Conservation (phyloP, 37 sponge, comb jelly and placozoan species). For the Eunapius fragilis region DNA sequence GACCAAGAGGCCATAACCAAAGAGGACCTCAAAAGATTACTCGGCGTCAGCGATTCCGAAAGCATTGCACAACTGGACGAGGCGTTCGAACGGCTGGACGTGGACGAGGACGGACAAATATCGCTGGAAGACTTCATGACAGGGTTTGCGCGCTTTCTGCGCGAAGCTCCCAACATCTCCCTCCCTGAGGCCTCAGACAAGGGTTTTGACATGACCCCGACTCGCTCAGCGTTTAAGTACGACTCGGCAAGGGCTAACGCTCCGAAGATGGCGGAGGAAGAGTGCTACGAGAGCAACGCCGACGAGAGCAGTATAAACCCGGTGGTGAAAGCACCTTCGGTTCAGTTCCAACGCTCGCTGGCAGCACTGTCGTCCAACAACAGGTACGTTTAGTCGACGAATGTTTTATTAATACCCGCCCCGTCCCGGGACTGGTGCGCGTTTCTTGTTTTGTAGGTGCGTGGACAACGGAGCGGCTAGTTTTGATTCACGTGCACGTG, state of each 20-base stretch:
- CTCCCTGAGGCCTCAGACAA: neutral
- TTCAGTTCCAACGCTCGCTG: constrained; percentile 18
- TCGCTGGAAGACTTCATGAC: constrained; percentile 61
- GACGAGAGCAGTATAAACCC: neutral
- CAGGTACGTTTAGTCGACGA: neutral
- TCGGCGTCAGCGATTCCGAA: constrained; percentile 7
- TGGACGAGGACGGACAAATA: constrained; percentile 61
- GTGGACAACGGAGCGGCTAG: neutral
- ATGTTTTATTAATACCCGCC: too few relatives aligned
- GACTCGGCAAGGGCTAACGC: neutral
- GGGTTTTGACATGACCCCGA: neutral
- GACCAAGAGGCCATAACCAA: constrained; percentile 53
- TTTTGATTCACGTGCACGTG: constrained; percentile 1
- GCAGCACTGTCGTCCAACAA: constrained; percentile 34
- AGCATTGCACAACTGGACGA: constrained; percentile 45
- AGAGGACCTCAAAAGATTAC: constrained; percentile 48
- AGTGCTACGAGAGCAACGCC: neutral
- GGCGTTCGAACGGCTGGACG: constrained; percentile 62
- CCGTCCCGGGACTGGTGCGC: too few relatives aligned
- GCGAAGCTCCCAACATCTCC: constrained; percentile 33
- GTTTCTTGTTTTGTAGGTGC: neutral
- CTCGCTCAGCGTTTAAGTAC: neutral
- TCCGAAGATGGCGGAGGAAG: constrained; percentile 5
- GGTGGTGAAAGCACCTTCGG: neutral
- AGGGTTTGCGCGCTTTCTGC: constrained; percentile 64